Percentiles rank a stretch among this genome's conserved stretches.
phyloP scores from a whole-genome alignment of 2,113 vertebrate genomes.

The Heterotilapia buettikoferi region DNA sequence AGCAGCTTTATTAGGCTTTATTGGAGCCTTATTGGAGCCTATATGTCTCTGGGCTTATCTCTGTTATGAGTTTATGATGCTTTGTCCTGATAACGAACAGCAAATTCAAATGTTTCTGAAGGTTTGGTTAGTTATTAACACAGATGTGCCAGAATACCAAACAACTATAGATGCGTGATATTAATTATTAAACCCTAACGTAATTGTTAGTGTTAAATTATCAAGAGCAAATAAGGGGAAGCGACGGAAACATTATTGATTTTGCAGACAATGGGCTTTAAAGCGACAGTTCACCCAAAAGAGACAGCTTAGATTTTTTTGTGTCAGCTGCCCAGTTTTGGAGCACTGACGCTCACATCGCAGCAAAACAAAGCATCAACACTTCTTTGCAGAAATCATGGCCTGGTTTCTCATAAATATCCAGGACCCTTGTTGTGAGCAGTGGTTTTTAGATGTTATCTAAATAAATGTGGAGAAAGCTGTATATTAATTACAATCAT shows the following conservation, averaged over 20 bases:
- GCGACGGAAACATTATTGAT: not conserved
- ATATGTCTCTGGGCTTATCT: not conserved
- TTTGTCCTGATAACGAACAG: not conserved
- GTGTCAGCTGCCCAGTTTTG: not conserved
- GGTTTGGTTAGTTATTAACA: not conserved
- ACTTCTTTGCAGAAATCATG: not conserved
- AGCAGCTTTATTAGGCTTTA: not conserved
- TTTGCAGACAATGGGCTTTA: not conserved
- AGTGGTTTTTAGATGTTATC: not conserved
- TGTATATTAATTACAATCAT: not conserved
- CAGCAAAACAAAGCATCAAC: not conserved
- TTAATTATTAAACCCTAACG: not conserved
- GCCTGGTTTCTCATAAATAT: not conserved
- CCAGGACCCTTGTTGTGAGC: not conserved
- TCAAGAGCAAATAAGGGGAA: not conserved
- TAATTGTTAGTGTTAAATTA: not conserved
- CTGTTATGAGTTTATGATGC: not conserved
- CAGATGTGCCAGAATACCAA: rapidly evolving
- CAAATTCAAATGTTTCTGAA: not conserved
- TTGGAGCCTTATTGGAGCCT: not conserved
- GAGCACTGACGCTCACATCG: not conserved
- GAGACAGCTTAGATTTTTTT: not conserved
- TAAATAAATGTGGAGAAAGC: not conserved
- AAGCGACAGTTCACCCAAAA: not conserved
- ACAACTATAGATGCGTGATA: not conserved